Base-by-base conservation (phyloP, 2,888 invertebrate genomes). In the Melanostoma mellinum region DNA sequence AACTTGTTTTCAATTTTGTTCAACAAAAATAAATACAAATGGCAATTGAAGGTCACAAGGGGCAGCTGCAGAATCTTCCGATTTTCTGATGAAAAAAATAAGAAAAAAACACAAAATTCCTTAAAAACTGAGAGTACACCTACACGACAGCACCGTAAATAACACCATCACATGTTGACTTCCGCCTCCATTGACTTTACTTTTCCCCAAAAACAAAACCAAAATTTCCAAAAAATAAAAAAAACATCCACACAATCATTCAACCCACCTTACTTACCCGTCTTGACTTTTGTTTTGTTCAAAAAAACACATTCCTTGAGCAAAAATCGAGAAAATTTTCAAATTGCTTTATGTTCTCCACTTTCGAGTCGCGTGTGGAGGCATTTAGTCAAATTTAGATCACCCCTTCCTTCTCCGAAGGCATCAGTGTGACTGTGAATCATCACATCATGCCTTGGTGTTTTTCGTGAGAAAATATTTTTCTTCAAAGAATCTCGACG, bases 361-460 rank as follows among this genome's bases (percentile, higher is more conserved):
- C 65, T 84, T 84, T 74, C 42, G 79, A 75, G 84, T 84, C 84
- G 84, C 84, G 84, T 84, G 79, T 84, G 84, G 79, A 84, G 75
- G 33, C 75, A 79, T 84, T 82, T 79, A 79, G 79, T 71, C 78
- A 10, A 52, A 78, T 79, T 71, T 60, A 65, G 50, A 63, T 53
- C 65, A 53, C 65, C 79, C 40, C 78, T 58, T 46, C 40, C 53
- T 6, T 40, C 76, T 32, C 50, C 53, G 9, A 32, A n/a, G 6
- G 20, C 52, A 8, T 48, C 38, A 32, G 10, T n/a, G 30, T 20
- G 4, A 20, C 33, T 40, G 46, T 82, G 82, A 82, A 61, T 82
- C 81, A 82, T 82, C 63, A 50, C 63, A 65, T 68, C 68, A 73
- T 78, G 78, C 20, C 20, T 20, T 20, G 20, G 20, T 20, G 20